A percentile compares a stretch with the other conserved stretches of the same genome.
Conservation (phyloP, 2,797 vertebrate species). For the Morelia viridis region DNA sequence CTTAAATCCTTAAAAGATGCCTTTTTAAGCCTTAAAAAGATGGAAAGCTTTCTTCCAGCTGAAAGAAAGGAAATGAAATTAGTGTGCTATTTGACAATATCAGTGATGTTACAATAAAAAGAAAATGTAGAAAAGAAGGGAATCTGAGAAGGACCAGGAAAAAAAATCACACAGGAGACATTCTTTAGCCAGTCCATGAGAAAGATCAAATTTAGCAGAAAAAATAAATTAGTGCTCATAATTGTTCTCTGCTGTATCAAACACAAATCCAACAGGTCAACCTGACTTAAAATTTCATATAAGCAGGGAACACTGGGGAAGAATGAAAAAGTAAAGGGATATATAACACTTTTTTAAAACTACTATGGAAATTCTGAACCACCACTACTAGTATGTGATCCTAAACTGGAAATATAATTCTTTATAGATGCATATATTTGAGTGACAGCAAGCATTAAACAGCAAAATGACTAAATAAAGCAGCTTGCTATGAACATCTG, state of each 20-base stretch:
- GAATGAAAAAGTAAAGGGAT: neutral
- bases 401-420: slow-evolving; percentile 1
- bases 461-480: neutral
- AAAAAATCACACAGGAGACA: slow-evolving; percentile 8
- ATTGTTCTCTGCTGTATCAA: neutral
- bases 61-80: slow-evolving; percentile 35
- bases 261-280: neutral
- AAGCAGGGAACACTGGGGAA: slow-evolving; percentile 2
- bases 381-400: neutral
- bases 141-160: slow-evolving; percentile 28
- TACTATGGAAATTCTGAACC: neutral
- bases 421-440: neutral
- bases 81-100: slow-evolving; percentile 1
- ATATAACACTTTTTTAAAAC: neutral
- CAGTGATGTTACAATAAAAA: slow-evolving; percentile 12
- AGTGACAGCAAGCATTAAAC: neutral
- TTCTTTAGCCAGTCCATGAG: slow-evolving; percentile 28
- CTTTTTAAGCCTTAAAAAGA: neutral
- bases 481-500: slow-evolving; percentile 20
- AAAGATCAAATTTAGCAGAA: neutral
- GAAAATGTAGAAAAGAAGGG: slow-evolving; percentile 23
- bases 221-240: neutral
- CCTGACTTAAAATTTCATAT: neutral
- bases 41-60: slow-evolving; percentile 42
- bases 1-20: too few relatives aligned